A percentile compares a stretch with the other conserved stretches of the same genome.
Evolutionary conservation across 2,797 vertebrate species (phyloP).

Genomic region (Uromys caudimaculatus): DNA sequence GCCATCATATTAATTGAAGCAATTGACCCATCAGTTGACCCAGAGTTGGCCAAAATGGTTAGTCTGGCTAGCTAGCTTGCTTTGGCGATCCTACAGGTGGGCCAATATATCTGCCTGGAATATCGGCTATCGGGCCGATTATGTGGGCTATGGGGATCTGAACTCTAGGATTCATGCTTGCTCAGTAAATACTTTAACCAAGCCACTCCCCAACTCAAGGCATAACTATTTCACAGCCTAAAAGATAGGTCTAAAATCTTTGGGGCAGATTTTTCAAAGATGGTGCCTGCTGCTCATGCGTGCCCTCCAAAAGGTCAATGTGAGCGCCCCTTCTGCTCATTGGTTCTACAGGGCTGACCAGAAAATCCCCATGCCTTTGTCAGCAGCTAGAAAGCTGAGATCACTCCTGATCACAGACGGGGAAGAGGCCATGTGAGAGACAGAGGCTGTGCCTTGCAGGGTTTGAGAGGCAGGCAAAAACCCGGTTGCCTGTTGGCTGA

Average conservation of each 20-base stretch:
- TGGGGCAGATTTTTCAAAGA: conserved; percentile 39
- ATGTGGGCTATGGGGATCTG: not conserved
- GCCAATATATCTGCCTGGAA: not conserved
- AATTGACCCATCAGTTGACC: not conserved
- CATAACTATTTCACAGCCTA: not conserved
- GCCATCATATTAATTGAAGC: not conserved
- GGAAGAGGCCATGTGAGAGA: conserved; percentile 22
- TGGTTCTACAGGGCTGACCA: conserved; percentile 50
- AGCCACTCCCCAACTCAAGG: not conserved
- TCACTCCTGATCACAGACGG: conserved; percentile 25
- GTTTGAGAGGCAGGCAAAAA: conserved; percentile 46
- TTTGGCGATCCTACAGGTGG: not conserved
- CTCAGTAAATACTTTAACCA: not conserved
- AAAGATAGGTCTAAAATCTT: not conserved
- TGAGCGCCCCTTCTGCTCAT: not conserved
- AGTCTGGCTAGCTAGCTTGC: not conserved
- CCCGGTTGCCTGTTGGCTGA: conserved; percentile 60
- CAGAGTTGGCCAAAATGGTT: not conserved
- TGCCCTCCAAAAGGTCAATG: not conserved
- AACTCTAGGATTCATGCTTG: not conserved
- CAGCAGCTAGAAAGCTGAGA: conserved; percentile 17
- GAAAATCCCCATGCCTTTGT: conserved; percentile 31
- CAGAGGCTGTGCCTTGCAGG: not conserved
- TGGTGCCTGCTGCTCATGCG: not conserved
- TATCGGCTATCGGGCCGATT: not conserved